phyloP scores from a whole-genome alignment of 2,113 vertebrate species.

The Nansenia antarctica region DNA sequence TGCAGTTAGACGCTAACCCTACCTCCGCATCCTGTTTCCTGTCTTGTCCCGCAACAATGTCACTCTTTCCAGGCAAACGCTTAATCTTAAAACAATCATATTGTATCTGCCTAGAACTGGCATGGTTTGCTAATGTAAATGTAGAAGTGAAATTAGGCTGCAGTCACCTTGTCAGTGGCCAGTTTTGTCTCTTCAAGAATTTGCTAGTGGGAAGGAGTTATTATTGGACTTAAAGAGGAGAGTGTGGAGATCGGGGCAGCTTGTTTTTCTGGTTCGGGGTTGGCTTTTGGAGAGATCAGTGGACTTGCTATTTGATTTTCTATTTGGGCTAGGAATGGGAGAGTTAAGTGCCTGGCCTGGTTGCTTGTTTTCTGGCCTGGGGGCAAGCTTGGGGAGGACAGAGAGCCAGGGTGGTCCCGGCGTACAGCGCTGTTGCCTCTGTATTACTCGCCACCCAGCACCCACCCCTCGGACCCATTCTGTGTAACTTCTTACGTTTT shows the following conservation, averaged over 20 bases:
- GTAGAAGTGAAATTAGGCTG: neutral
- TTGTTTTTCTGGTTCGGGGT: constrained; percentile 40
- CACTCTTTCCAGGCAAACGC: neutral
- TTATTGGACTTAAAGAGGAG: constrained; percentile 8
- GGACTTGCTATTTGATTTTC: constrained; percentile 38
- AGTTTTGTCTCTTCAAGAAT: constrained; percentile 1
- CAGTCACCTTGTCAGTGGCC: neutral
- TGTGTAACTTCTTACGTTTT: constrained; percentile 80
- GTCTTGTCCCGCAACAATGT: neutral
- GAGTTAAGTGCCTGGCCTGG: constrained; percentile 26
- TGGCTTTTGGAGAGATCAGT: constrained; percentile 7
- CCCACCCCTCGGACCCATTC: constrained; percentile 57
- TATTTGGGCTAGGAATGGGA: constrained; percentile 18
- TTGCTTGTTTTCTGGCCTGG: constrained; percentile 60
- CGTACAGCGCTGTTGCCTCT: constrained; percentile 69
- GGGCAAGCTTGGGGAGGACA: constrained; percentile 55
- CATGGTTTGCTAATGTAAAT: neutral
- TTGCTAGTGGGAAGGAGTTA: constrained; percentile 10
- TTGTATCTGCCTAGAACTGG: neutral
- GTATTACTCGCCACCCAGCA: constrained; percentile 61
- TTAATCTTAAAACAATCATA: neutral
- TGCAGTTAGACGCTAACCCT: neutral
- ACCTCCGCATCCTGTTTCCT: neutral
- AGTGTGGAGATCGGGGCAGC: constrained; percentile 20
- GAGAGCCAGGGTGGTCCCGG: constrained; percentile 82